phyloP scores from a whole-genome alignment of 92 coral and sea anemone species.

The Siderastrea siderea region DNA sequence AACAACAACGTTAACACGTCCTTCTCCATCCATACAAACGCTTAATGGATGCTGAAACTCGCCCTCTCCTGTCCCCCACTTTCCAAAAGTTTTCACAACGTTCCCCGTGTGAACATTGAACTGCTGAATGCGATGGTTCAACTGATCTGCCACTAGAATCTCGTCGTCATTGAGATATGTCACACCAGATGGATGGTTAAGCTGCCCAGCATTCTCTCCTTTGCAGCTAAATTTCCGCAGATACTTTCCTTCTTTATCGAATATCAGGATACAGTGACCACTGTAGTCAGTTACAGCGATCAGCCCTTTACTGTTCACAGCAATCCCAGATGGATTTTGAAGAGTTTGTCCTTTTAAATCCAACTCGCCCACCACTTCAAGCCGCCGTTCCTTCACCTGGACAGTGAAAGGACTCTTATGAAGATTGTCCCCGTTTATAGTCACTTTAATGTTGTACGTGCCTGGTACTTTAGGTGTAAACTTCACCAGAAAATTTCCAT shows the following conservation, averaged over 20 bases:
- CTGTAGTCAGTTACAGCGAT: neutral
- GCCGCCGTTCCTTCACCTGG: constrained; percentile 5
- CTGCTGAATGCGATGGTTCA: constrained; percentile 21
- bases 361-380: constrained; percentile 16
- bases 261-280: neutral
- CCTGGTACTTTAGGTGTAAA: constrained; percentile 8
- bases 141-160: constrained; percentile 26
- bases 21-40: constrained; percentile 39
- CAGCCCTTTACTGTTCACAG: constrained; percentile 16
- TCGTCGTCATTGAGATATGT: constrained; percentile 34
- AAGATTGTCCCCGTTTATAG: neutral
- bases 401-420: neutral
- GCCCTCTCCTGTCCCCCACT: constrained; percentile 1
- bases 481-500: constrained; percentile 10
- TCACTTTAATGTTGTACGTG: neutral
- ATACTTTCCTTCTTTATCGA: constrained; percentile 3
- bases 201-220: constrained; percentile 22
- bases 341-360: constrained; percentile 11
- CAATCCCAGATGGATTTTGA: neutral
- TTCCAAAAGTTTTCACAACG: constrained; percentile 31
- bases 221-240: neutral
- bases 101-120: constrained; percentile 34
- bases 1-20: constrained; percentile 30
- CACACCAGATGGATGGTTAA: neutral
- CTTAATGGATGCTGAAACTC: constrained; percentile 6